phyloP scores from a whole-genome alignment of 2,797 vertebrate genomes.

The Scolopax bukidnonensis region DNA sequence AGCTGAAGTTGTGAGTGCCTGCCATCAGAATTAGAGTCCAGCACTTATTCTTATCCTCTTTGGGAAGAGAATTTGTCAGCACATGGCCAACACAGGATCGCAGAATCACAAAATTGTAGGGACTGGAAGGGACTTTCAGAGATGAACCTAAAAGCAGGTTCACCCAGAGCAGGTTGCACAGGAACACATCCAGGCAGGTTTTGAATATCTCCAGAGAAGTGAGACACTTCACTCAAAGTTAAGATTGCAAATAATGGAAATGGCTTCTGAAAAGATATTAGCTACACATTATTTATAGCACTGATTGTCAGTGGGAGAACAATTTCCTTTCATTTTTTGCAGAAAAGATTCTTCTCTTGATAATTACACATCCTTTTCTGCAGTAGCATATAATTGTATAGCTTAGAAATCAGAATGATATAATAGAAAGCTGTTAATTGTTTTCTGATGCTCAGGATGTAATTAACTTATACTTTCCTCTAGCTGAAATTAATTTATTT shows the following conservation, averaged over 20 bases:
- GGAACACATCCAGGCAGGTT: too few relatives aligned
- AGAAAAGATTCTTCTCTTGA: conserved; percentile 30
- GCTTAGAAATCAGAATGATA: not conserved
- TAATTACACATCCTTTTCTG: conserved; percentile 42
- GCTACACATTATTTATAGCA: conserved; percentile 5
- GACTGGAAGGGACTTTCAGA: too few relatives aligned
- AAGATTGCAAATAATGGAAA: conserved; percentile 16
- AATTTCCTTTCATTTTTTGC: conserved; percentile 33
- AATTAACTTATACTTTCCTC: conserved; percentile 33
- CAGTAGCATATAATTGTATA: not conserved
- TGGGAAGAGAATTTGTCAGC: not conserved
- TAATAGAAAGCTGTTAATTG: conserved; percentile 49
- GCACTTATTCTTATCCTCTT: not conserved
- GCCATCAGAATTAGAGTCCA: not conserved
- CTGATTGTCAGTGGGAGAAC: not conserved
- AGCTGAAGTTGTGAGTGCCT: not conserved
- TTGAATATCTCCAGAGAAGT: too few relatives aligned
- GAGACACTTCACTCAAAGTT: not conserved
- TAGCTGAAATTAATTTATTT: not conserved
- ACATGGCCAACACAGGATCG: not conserved
- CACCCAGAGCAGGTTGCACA: too few relatives aligned
- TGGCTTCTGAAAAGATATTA: conserved; percentile 10
- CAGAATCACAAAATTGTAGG: too few relatives aligned
- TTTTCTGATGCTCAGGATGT: conserved; percentile 46
- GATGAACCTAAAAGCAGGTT: too few relatives aligned